Percentiles rank a stretch among this genome's conserved stretches.
Evolutionary conservation across 2,113 vertebrate species (phyloP).

Genomic region (Colinus virginianus): DNA sequence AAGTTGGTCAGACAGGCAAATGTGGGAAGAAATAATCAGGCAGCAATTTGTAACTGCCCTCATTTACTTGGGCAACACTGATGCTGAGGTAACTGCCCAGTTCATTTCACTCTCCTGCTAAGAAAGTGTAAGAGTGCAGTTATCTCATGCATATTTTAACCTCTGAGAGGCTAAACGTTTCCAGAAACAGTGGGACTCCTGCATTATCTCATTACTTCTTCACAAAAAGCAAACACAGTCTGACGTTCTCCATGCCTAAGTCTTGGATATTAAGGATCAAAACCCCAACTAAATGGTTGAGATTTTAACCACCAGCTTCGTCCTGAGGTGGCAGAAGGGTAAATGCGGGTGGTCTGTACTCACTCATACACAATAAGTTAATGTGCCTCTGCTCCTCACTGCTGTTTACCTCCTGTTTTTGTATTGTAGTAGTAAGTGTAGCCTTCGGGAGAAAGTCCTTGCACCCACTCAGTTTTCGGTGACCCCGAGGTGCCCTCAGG

Average conservation of each 20-base stretch:
- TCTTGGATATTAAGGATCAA: background rate
- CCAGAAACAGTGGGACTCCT: background rate
- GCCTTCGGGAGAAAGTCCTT: constrained; percentile 79
- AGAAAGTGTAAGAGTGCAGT: background rate
- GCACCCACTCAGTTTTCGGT: constrained; percentile 74
- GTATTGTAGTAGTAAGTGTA: constrained; percentile 83
- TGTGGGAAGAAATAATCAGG: background rate
- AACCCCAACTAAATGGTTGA: background rate
- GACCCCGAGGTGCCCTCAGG: constrained; percentile 20
- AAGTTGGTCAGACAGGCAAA: background rate
- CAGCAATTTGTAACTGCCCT: background rate
- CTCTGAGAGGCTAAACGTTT: background rate
- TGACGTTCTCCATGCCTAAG: background rate
- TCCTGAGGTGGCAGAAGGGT: background rate
- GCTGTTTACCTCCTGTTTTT: constrained; percentile 79
- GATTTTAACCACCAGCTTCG: background rate
- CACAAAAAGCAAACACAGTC: background rate
- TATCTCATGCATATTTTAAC: background rate
- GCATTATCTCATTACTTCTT: background rate
- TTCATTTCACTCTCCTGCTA: background rate
- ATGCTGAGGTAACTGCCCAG: background rate
- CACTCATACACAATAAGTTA: background rate
- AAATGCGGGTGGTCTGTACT: background rate
- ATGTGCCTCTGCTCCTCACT: background rate
- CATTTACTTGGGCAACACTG: background rate